phyloP scores from a whole-genome alignment of 2,888 invertebrate genomes.

The Erebia aethiops region DNA sequence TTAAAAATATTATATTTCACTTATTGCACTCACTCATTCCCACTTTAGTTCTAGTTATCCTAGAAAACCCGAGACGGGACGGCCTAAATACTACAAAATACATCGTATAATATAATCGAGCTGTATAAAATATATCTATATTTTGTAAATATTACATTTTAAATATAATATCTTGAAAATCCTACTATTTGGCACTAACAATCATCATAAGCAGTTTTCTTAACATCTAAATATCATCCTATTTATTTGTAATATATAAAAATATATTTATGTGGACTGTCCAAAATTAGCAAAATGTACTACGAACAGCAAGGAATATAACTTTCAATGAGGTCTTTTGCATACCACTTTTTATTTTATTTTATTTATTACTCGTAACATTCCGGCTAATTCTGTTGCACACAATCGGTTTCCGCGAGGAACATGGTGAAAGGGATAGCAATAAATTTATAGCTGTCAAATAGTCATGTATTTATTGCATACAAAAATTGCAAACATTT shows the following conservation, averaged over 20 bases:
- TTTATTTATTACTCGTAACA: too few species aligned
- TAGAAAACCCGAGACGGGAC: not conserved
- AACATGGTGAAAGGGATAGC: too few species aligned
- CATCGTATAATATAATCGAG: not conserved
- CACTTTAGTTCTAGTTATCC: not conserved
- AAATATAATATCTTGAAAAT: not conserved
- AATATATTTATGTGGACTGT: not conserved
- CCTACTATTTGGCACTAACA: slow-evolving; percentile 4
- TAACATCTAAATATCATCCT: not conserved
- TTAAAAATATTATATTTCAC: not conserved
- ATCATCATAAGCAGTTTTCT: not conserved
- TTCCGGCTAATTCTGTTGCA: not conserved
- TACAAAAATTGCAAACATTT: too few species aligned
- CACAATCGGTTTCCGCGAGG: not conserved
- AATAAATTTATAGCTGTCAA: too few species aligned
- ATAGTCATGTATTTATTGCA: too few species aligned
- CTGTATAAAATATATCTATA: slow-evolving; percentile 1
- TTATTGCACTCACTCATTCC: slow-evolving; percentile 15
- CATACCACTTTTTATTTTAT: not conserved
- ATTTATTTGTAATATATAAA: not conserved
- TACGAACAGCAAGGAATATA: not conserved
- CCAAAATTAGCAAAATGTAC: not conserved
- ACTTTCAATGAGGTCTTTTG: not conserved
- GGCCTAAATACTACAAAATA: not conserved
- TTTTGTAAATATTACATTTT: not conserved